Base-by-base conservation (phyloP, 2,888 invertebrate species). In the Cephus pygmeus region DNA sequence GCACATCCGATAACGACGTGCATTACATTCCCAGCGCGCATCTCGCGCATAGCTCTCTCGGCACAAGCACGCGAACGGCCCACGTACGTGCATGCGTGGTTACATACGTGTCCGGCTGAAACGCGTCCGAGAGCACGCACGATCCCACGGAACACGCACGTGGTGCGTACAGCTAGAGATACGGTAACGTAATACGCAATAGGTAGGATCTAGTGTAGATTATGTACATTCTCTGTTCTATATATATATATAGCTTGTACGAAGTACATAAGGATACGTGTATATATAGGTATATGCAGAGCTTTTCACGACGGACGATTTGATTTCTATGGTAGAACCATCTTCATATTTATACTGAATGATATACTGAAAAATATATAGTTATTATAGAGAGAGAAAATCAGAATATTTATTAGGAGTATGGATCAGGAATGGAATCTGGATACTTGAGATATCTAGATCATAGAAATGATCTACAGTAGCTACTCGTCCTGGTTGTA, bases 1-100 rank as follows among this genome's bases (percentile, higher is more conserved):
- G 71, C 78, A 81, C 82, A 83, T 83, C 84, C 82, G 84, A 84
- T 85, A 85, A 82, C 82, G 80, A 81, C 83, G 82, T 82, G 84
- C 82, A 81, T 83, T 82, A 82, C 83, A 81, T 81, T 83, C 83
- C 81, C 81, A 75, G 80, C 80, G 82, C 81, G 80, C 82, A 80
- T 82, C 81, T 81, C 79, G 81, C 78, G 79, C 82, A 78, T 71
- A 77, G 78, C 83, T 80, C 78, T 81, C 80, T 75, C 75, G 75
- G 34, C 75, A 69, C 75, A 68, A 73, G 79, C 79, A 75, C 78
- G 78, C 75, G 31, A 30, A 75, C 69, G 73, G 34, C 73, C 73
- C 71, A 71, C 34, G 71, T 71, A 71, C 71, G 71, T 71, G 33
- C 71, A 56, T 56, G 3, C 23, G 56, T 56, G 23, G 71, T 30